Base-by-base conservation (phyloP, 1,140 invertebrate genomes). In the Cydia amplana region DNA sequence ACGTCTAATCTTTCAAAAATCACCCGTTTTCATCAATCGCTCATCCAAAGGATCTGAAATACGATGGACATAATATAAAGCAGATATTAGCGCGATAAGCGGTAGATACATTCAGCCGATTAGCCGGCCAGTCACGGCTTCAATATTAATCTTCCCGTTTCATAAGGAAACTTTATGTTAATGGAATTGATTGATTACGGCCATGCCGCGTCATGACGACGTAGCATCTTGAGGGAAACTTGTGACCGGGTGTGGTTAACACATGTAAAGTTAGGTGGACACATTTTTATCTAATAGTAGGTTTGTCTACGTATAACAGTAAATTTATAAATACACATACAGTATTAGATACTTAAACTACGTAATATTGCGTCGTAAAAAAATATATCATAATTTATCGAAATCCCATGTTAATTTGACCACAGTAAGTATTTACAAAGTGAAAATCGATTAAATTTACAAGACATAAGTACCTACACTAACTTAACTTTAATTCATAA, bases 81-180 rank as follows among this genome's bases (percentile, higher is more conserved):
- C 46, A 73, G 63, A 60, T 67, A 60, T 70, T 49, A 14, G 16
- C 14, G n/a, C 51, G 73, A 75, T 77, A 79, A 78, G 64, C 74
- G 76, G 77, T 25, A 51, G 14, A 67, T 70, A 36, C 78, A 74
- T 80, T 77, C 80, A 80, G 73, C 74, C 75, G 76, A 77, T 82
- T 80, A 80, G 72, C 76, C 80, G 74, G 74, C 86, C 74, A 87
- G 87, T 90, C 88, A 90, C 77, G 80, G 60, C 77, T 79, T 60
- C 74, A 81, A 79, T 81, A 89, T 90, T 87, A 86, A 89, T 90
- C 86, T 89, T 80, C 74, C 64, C 79, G 78, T 75, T 84, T 83
- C 83, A 84, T 83, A 87, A 82, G 79, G 78, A 80, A 77, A 79
- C 77, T 87, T 83, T 87, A 85, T 90, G 87, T 77, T 87, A 87